A percentile compares a stretch with the other conserved stretches of the same genome.
phyloP scores from a whole-genome alignment of 35 echinoderm and acorn worm genomes.

The Stichopus chloronotus region DNA sequence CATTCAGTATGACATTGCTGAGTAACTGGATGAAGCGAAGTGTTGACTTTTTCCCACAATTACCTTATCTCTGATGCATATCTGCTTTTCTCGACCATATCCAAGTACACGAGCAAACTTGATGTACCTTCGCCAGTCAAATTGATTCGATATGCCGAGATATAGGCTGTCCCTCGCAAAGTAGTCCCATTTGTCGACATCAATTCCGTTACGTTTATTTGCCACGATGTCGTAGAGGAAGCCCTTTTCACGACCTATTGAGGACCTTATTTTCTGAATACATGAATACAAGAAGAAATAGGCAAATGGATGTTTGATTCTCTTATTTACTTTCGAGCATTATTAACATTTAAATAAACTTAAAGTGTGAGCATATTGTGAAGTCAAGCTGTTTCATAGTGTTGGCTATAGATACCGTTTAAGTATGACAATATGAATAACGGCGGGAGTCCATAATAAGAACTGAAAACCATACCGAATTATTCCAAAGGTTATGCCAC shows the following conservation, averaged over 20 bases:
- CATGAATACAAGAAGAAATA: conserved; percentile 67
- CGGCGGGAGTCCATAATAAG: too few relatives aligned
- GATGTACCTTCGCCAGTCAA: conserved; percentile 83
- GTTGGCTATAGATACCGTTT: background rate
- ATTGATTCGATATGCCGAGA: conserved; percentile 84
- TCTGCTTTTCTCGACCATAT: conserved; percentile 71
- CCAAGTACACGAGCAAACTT: conserved; percentile 82
- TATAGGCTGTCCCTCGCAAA: conserved; percentile 92
- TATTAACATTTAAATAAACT: conserved; percentile 71
- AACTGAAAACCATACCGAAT: too few relatives aligned
- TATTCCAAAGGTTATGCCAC: too few relatives aligned
- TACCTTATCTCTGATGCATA: conserved; percentile 94
- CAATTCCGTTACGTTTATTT: conserved; percentile 92
- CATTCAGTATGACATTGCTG: too few relatives aligned
- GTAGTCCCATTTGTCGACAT: conserved; percentile 97
- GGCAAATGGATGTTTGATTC: conserved; percentile 62
- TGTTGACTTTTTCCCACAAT: too few relatives aligned
- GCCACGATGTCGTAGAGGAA: conserved; percentile 95
- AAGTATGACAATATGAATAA: too few relatives aligned
- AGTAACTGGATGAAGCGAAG: too few relatives aligned
- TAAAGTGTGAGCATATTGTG: conserved; percentile 62
- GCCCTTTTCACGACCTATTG: conserved; percentile 76
- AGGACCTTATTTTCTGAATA: conserved; percentile 51
- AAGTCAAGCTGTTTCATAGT: conserved; percentile 80
- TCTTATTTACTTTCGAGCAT: conserved; percentile 65